Percentiles rank a stretch among this genome's conserved stretches.
Conservation (phyloP, 2,888 invertebrate genomes). For the Noctua pronuba region DNA sequence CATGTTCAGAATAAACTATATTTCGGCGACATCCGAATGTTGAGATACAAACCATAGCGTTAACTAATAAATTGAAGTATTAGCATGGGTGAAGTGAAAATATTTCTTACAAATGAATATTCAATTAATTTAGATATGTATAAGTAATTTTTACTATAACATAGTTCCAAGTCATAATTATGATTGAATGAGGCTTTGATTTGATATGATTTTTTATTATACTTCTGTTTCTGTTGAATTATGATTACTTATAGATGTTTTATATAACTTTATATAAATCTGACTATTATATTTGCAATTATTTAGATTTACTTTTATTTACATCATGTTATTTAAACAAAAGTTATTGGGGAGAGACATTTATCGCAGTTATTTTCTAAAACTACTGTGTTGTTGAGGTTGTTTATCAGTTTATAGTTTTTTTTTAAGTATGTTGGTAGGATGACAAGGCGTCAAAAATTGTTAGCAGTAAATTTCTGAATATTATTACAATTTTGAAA, state of each 20-base stretch:
- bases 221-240: slow-evolving; percentile 56
- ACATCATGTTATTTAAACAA: slow-evolving; percentile 41
- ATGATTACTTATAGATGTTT: slow-evolving; percentile 45
- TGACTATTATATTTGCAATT: slow-evolving; percentile 50
- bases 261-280: slow-evolving; percentile 50
- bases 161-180: slow-evolving; percentile 49
- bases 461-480: slow-evolving; percentile 14
- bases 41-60: slow-evolving; percentile 25
- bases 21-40: slow-evolving; percentile 3
- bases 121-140: slow-evolving; percentile 40
- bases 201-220: slow-evolving; percentile 52
- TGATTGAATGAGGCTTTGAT: slow-evolving; percentile 55
- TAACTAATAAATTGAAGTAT: slow-evolving; percentile 52
- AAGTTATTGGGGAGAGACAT: slow-evolving; percentile 19
- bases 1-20: slow-evolving; percentile 15
- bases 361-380: slow-evolving; percentile 39
- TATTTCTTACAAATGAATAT: slow-evolving; percentile 50
- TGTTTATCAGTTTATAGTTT: slow-evolving; percentile 33
- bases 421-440: slow-evolving; percentile 6
- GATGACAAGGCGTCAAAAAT: neutral
- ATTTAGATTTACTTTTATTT: slow-evolving; percentile 58
- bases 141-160: slow-evolving; percentile 48
- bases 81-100: slow-evolving; percentile 49
- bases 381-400: slow-evolving; percentile 13
- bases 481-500: slow-evolving; percentile 12